Conservation (phyloP, 1,140 invertebrate species). For the Drosophila pseudoananassae region DNA sequence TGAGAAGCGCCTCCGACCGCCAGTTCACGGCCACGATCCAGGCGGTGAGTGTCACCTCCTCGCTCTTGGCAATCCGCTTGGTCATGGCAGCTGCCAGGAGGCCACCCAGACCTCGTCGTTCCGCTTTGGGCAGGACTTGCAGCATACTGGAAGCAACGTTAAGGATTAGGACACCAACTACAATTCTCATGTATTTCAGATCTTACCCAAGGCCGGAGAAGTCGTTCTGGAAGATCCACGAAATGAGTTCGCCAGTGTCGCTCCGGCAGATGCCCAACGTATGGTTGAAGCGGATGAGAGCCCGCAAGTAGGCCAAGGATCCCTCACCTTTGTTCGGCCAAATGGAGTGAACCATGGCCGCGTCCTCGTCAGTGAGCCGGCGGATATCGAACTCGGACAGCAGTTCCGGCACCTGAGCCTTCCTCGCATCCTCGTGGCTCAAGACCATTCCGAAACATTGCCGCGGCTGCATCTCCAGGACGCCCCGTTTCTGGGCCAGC, state of each 20-base stretch:
- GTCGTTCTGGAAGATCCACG: constrained; percentile 80
- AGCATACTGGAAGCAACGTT: constrained; percentile 55
- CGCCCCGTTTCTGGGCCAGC: constrained; percentile 42
- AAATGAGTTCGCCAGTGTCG: constrained; percentile 58
- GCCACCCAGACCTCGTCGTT: constrained; percentile 65
- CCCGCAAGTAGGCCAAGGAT: constrained; percentile 61
- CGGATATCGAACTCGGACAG: constrained; percentile 60
- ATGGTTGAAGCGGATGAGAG: constrained; percentile 58
- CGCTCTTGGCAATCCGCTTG: constrained; percentile 47
- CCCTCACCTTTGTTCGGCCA: constrained; percentile 79
- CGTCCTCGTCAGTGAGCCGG: constrained; percentile 49
- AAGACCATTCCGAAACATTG: constrained; percentile 62
- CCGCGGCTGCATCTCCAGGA: constrained; percentile 39
- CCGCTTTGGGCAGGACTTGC: constrained; percentile 62
- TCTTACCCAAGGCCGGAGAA: constrained; percentile 68
- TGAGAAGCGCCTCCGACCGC: constrained; percentile 63
- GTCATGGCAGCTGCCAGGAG: constrained; percentile 61
- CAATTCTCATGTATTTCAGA: neutral
- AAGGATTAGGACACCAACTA: neutral
- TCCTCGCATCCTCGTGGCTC: constrained; percentile 19
- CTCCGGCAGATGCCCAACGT: constrained; percentile 58
- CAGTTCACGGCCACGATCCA: constrained; percentile 70
- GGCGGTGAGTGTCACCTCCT: constrained; percentile 60
- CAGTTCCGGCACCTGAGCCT: constrained; percentile 43
- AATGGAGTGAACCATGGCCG: constrained; percentile 45